A percentile compares a stretch with the other conserved stretches of the same genome.
Conservation (phyloP, 2,113 vertebrate species). For the Merops nubicus region DNA sequence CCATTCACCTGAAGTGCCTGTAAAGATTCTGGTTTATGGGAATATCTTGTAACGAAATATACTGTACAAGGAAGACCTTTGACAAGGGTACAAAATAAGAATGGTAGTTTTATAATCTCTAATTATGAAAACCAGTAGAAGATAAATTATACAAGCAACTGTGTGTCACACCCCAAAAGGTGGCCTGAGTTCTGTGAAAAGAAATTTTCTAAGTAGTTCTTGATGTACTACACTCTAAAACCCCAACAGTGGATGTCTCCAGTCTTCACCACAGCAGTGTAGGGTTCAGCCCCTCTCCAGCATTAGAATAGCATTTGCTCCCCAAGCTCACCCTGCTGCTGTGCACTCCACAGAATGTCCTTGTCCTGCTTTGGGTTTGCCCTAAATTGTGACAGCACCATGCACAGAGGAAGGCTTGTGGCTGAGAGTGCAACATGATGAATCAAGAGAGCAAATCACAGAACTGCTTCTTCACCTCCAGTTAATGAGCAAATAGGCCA, state of each 20-base stretch:
- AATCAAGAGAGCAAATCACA: not conserved
- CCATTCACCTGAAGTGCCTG: not conserved
- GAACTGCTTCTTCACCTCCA: not conserved
- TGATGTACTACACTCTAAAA: not conserved
- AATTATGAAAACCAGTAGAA: not conserved
- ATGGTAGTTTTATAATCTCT: not conserved
- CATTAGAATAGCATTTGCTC: not conserved
- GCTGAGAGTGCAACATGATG: fast-evolving
- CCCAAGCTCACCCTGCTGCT: not conserved
- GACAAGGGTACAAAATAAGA: not conserved
- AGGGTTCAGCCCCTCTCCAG: not conserved
- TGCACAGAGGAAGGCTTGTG: fast-evolving
- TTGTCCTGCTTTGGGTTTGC: too few relatives aligned
- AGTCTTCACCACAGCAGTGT: not conserved
- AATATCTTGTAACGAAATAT: not conserved
- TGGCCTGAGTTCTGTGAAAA: not conserved
- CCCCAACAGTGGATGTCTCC: not conserved
- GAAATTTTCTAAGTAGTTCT: not conserved
- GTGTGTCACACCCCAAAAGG: not conserved
- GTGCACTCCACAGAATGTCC: not conserved
- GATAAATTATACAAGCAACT: not conserved
- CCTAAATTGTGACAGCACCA: too few relatives aligned
- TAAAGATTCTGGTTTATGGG: not conserved
- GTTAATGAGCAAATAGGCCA: constrained; percentile 32
- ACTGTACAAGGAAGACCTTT: not conserved